These are phyloP conservation scores for Subanguina moxae DNA, from an alignment of 1,140 invertebrate genomes.

Conservation along the genomic window DNA sequence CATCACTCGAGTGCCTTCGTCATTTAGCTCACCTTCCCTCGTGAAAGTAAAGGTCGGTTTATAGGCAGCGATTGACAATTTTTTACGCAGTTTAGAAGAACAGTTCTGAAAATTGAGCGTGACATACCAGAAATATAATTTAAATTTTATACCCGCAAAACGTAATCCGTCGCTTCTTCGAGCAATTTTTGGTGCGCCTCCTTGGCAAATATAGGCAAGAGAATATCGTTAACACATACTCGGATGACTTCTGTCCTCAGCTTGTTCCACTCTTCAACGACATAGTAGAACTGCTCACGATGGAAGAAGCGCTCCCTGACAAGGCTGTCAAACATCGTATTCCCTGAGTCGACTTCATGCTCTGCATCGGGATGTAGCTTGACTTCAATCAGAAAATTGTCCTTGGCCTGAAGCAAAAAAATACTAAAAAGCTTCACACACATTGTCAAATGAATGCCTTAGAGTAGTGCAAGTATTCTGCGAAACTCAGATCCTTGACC, in stretches of 20 bases:
- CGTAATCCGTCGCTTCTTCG: constrained; percentile 73
- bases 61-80: constrained; percentile 17
- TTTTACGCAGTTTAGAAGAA: background rate
- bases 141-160: background rate
- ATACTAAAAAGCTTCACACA: background rate
- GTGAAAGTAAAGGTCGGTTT: constrained; percentile 41
- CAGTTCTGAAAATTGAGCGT: background rate
- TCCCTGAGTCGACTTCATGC: constrained; percentile 8
- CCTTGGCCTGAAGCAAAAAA: constrained; percentile 64
- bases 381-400: constrained; percentile 41
- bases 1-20: constrained; percentile 70
- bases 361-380: constrained; percentile 29
- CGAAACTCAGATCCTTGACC: constrained; percentile 78
- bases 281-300: constrained; percentile 28
- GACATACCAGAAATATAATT: background rate
- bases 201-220: constrained; percentile 81
- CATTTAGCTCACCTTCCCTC: constrained; percentile 57
- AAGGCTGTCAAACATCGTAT: background rate
- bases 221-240: constrained; percentile 77
- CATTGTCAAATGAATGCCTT: constrained; percentile 6
- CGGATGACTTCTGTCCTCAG: constrained; percentile 80
- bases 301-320: constrained; percentile 19
- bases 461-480: constrained; percentile 76
- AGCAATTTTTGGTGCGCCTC: constrained; percentile 78
- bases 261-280: constrained; percentile 90